Evolutionary conservation across 1,140 invertebrate genomes (phyloP), one percentile per base, ranked within the genome.

Genomic region (Drosophila elegans): DNA sequence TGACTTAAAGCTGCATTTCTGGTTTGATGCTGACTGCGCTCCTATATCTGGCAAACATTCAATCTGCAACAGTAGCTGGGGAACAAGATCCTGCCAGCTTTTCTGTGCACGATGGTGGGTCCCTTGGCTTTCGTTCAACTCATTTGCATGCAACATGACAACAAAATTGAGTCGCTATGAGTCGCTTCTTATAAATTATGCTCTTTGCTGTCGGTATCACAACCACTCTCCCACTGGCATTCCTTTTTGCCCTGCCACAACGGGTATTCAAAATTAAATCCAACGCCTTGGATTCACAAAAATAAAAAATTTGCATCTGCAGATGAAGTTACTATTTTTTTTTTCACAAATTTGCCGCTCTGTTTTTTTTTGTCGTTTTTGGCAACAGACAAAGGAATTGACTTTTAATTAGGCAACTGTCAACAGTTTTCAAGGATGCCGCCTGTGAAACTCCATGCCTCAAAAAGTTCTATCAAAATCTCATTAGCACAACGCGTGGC

Each of bases 361-460:
- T 3, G 25, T n/a, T 21, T 4, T 25, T 34, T 5, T 21, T 32
- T n/a, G 27, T 45, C 21, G 10, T 36, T 27, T 51, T 59, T 44
- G 36, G 61, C 42, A 36, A 44, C 34, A 59, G 49, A 49, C 82
- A 77, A 74, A 73, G 54, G 63, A 72, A 66, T 82, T 57, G 48
- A 56, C 78, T 66, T 86, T 68, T 85, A 82, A 88, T 85, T 80
- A 88, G 68, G 51, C 78, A 75, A 71, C 61, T 88, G 75, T 66
- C 83, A 82, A 72, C 78, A 75, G 56, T 78, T 64, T 86, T 57
- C 12, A 29, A 49, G 62, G 44, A 42, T 45, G 44, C 51, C 69
- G 64, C 63, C 67, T 27, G 49, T 55, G 34, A 48, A 56, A 76
- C 44, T 66, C 56, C 44, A 41, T 25, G 32, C 32, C 39, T 64